Conservation (phyloP, 1,140 invertebrate genomes). For the Hylyphantes graminicola region DNA sequence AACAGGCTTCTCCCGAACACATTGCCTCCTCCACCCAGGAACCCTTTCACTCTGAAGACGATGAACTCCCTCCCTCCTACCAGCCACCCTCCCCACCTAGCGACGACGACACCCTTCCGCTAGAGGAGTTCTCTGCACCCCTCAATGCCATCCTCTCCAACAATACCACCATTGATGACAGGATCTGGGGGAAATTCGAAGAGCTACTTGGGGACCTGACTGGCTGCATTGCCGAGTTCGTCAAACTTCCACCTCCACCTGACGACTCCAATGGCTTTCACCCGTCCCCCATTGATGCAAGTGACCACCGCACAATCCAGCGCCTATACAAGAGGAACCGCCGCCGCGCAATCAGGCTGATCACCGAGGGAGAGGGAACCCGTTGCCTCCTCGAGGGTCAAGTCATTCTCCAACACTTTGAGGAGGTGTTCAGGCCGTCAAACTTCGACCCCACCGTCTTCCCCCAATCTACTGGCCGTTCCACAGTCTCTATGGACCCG, state of each 20-base stretch:
- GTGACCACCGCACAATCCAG: neutral
- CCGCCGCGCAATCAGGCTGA: neutral
- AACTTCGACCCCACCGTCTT: neutral
- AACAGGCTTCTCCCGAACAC: too few species aligned
- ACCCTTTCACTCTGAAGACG: too few species aligned
- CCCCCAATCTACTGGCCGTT: neutral
- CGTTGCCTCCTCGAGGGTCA: neutral
- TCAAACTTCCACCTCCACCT: neutral
- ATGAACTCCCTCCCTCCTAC: too few species aligned
- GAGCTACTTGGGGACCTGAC: neutral
- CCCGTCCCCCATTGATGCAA: neutral
- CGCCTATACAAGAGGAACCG: neutral
- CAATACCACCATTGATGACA: neutral
- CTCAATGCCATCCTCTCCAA: too few species aligned
- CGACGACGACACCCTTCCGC: too few species aligned
- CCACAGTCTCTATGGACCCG: too few species aligned
- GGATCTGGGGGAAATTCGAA: neutral
- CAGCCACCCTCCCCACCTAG: too few species aligned
- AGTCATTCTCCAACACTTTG: neutral
- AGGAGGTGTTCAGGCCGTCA: too few species aligned
- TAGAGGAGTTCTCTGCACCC: too few species aligned
- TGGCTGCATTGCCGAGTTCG: too few species aligned
- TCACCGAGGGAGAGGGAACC: neutral
- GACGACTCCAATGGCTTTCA: neutral
- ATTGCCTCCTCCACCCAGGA: too few species aligned